Evolutionary conservation across 2,888 invertebrate genomes (phyloP).

Genomic region (Drosophila buzzatii): DNA sequence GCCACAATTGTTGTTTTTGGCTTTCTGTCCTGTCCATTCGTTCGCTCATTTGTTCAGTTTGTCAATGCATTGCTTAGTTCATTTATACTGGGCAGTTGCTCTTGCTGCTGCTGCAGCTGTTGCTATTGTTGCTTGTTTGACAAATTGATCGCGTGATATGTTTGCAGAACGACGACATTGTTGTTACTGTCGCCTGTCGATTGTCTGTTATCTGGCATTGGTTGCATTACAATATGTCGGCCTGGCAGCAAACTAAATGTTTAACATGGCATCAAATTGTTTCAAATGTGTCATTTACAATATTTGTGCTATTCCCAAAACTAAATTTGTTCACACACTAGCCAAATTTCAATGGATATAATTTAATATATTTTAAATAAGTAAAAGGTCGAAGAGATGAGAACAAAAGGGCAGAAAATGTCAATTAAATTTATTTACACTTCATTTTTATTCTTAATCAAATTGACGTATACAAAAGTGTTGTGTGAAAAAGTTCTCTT

Average conservation of each 20-base stretch:
- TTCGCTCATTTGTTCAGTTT: constrained; percentile 41
- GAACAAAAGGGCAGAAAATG: too few relatives aligned
- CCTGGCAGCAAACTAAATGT: constrained; percentile 18
- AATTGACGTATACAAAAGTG: too few relatives aligned
- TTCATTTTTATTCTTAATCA: too few relatives aligned
- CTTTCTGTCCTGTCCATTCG: constrained; percentile 13
- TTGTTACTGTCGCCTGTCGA: constrained; percentile 31
- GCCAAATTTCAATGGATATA: too few relatives aligned
- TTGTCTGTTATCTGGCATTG: constrained; percentile 5
- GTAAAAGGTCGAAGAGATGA: too few relatives aligned
- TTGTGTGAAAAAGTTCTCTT: too few relatives aligned
- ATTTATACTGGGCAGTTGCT: constrained; percentile 33
- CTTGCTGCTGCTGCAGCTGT: constrained; percentile 1
- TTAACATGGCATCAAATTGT: background rate
- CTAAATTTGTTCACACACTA: too few relatives aligned
- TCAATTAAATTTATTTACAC: too few relatives aligned
- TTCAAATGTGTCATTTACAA: background rate
- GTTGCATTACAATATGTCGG: constrained; percentile 40
- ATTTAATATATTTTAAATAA: too few relatives aligned
- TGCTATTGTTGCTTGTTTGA: constrained; percentile 61
- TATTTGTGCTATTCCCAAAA: background rate
- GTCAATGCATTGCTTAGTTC: constrained; percentile 50
- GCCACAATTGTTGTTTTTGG: constrained; percentile 51
- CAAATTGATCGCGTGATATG: constrained; percentile 81
- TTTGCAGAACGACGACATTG: constrained; percentile 51